Conservation (phyloP, 64 coral and sea anemone genomes). For the Stichodactyla helianthus region DNA sequence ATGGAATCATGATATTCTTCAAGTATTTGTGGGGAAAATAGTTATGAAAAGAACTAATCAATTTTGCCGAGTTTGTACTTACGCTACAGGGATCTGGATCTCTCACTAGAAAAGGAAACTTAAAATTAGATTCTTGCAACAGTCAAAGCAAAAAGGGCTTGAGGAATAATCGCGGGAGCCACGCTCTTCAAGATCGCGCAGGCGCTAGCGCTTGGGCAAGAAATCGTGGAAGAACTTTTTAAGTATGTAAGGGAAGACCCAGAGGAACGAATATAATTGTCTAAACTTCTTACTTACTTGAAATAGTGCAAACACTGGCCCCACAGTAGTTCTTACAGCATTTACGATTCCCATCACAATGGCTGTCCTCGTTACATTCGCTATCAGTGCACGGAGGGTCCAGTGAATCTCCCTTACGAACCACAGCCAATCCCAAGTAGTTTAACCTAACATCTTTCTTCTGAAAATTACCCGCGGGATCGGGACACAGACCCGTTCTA, state of each 20-base stretch:
- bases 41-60: background rate
- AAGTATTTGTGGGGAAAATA: too few species aligned
- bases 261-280: background rate
- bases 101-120: conserved; percentile 48
- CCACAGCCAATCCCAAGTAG: conserved; percentile 37
- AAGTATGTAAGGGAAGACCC: background rate
- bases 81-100: conserved; percentile 71
- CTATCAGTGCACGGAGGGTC: background rate
- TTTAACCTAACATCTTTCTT: conserved; percentile 57
- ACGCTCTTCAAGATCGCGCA: too few species aligned
- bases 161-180: too few species aligned
- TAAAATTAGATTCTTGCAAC: background rate
- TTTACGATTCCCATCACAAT: conserved; percentile 86
- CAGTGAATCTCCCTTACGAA: background rate
- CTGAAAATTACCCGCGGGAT: conserved; percentile 52
- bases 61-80: background rate
- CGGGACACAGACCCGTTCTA: conserved; percentile 73
- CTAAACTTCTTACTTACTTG: conserved; percentile 36
- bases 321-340: conserved; percentile 94
- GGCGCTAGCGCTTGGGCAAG: background rate
- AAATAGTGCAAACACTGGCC: conserved; percentile 66
- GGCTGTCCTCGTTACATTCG: conserved; percentile 79
- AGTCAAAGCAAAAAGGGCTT: too few species aligned
- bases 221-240: background rate
- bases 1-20: background rate